Evolutionary conservation across 2,888 invertebrate genomes (phyloP), one percentile per base, ranked within the genome.

Genomic region (Heliconius hortense): DNA sequence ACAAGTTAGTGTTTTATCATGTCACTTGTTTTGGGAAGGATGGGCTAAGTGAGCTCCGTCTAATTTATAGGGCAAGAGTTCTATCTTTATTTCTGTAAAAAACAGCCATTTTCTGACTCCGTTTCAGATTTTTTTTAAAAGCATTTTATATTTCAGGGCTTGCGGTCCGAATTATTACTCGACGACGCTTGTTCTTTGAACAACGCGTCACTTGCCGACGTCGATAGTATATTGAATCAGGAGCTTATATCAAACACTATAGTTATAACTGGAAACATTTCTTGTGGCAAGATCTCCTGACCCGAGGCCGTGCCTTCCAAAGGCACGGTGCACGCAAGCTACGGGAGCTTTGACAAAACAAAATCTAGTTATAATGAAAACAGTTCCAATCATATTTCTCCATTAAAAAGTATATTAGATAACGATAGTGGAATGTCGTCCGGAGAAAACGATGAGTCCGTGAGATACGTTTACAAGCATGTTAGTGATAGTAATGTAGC

Each of bases 341-440:
- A 94, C 79, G 94, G 93, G 76, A 93, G 90, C 84, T 91, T 93
- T 79, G 90, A 88, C 76, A 88, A 86, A 63, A 90, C 90, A 28
- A 88, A 87, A 80, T 79, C 88, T 75, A 82, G 81, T 62, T 77
- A 74, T 69, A 66, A 76, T 56, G 67, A 70, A 64, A 74, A 77
- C 72, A 73, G 64, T 72, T 64, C 59, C 63, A 66, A 76, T 31
- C 70, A 79, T 74, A 72, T 75, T 59, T 77, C 77, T 31, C 77
- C 76, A 63, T 56, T 63, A 21, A 72, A 73, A 66, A 68, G 71
- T 59, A 78, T 77, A 59, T 79, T 81, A 53, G 84, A 85, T 56
- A 81, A 92, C 77, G 86, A 86, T 77, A 94, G 94, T 80, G 94
- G 94, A 69, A 90, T 94, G 94, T 94, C 94, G 66, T 94, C 94